phyloP scores from a whole-genome alignment of 2,888 invertebrate genomes.

The Hyposoter didymator region DNA sequence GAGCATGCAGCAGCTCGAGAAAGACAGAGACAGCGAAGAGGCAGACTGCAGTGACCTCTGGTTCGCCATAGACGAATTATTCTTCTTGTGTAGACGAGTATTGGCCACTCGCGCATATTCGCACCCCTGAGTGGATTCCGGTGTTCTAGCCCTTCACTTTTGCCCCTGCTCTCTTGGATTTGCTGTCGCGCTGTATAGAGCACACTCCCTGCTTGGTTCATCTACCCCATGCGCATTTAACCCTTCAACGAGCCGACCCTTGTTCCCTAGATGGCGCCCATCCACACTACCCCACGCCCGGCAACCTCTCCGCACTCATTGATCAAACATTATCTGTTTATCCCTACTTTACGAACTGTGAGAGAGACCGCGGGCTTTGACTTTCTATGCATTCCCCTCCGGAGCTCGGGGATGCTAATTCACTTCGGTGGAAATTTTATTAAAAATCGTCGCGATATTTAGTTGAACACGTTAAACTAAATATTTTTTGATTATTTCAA shows the following conservation, averaged over 20 bases:
- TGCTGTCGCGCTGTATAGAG: conserved; percentile 39
- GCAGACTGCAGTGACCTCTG: conserved; percentile 3
- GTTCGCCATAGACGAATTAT: conserved; percentile 22
- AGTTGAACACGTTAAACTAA: no score
- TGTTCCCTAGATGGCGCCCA: conserved; percentile 19
- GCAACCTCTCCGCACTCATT: conserved; percentile 71
- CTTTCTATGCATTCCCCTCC: neutral
- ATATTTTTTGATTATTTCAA: no score
- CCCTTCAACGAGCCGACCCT: conserved; percentile 43
- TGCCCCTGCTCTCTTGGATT: conserved; percentile 5
- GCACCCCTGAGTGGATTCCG: conserved; percentile 60
- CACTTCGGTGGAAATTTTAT: neutral
- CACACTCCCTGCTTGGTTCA: conserved; percentile 32
- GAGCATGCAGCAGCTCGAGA: neutral
- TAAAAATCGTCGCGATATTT: neutral
- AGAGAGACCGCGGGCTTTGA: conserved; percentile 34
- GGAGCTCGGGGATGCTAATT: neutral
- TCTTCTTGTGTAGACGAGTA: neutral
- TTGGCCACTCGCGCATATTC: conserved; percentile 29
- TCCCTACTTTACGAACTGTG: conserved; percentile 63
- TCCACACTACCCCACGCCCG: conserved; percentile 37
- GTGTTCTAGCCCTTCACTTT: conserved; percentile 33
- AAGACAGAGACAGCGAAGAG: neutral
- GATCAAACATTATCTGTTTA: conserved; percentile 77
- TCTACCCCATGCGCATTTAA: conserved; percentile 39